Evolutionary conservation across 2,797 vertebrate genomes (phyloP), one percentile per base, ranked within the genome.

Genomic region (Protonibea diacanthus): DNA sequence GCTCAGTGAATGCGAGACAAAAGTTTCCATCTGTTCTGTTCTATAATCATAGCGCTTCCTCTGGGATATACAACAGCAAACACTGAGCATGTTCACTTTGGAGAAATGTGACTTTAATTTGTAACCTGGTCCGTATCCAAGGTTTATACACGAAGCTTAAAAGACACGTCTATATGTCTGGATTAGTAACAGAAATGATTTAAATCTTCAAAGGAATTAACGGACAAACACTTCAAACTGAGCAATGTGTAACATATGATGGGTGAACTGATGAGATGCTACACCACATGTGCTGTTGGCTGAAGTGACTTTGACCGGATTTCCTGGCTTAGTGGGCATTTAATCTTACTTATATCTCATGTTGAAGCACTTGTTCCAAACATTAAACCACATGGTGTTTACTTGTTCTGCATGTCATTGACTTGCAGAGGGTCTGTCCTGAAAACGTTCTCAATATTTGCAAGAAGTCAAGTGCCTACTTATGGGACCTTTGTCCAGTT

Each of bases 1-100:
- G 65, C 48, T 82, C 40, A n/a, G 27, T 62, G 8, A 74, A 82
- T 58, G 23, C 11, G 0, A 63, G 70, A 78, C 75, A 76, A 84
- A 73, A 47, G 48, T 72, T 86, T 90, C 83, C 82, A 82, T 88
- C 49, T 84, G 82, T 76, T 81, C 61, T 62, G n/a, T n/a, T 49
- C 63, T 21, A 10, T 76, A 75, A 81, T 76, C 66, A 45, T 67
- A 3, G 42, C 38, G 59, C 75, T 84, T 84, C 85, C 56, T 59
- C 65, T 78, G 68, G 63, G 64, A 85, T 77, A 74, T 71, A 65
- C 67, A 81, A 79, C 18, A 75, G 67, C 74, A 79, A 88, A 82
- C 64, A 64, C 27, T n/a, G 42, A 83, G 65, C 64, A 21, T 5
- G 51, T 65, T 6, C 20, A 9, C 61, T 64, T 73, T 52, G 13